Evolutionary conservation across 2,888 invertebrate genomes (phyloP).

Genomic region (Caenorhabditis angaria): DNA sequence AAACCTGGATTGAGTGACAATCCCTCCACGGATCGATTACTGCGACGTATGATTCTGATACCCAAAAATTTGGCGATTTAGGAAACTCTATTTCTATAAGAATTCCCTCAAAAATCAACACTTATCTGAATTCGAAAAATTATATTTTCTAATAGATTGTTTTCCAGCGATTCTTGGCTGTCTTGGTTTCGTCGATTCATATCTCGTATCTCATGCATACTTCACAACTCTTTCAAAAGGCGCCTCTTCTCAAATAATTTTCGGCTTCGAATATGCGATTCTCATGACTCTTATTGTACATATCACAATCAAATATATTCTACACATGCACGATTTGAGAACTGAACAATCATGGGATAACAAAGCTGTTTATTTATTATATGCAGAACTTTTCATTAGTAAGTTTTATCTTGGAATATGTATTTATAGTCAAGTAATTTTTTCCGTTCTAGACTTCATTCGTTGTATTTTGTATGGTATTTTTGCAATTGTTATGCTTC

Average conservation of each 20-base stretch:
- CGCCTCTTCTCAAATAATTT: constrained; percentile 95
- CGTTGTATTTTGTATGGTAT: constrained; percentile 85
- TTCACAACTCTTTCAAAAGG: constrained; percentile 90
- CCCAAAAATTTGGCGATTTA: too few species aligned
- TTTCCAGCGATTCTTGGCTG: constrained; percentile 80
- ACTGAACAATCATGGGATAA: constrained; percentile 91
- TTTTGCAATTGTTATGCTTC: constrained; percentile 94
- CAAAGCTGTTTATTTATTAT: constrained; percentile 94
- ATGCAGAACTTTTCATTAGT: constrained; percentile 95
- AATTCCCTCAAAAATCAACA: too few species aligned
- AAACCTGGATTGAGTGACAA: too few species aligned
- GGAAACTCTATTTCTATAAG: too few species aligned
- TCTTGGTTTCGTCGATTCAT: constrained; percentile 84
- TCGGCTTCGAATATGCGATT: constrained; percentile 99
- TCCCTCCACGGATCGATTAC: too few species aligned
- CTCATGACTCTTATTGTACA: constrained; percentile 82
- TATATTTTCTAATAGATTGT: constrained; percentile 13
- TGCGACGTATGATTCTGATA: too few species aligned
- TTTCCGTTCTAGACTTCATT: constrained; percentile 75
- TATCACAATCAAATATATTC: constrained; percentile 88
- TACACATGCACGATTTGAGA: constrained; percentile 89
- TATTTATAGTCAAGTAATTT: not conserved
- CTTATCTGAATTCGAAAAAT: not conserved
- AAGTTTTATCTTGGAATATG: constrained; percentile 58
- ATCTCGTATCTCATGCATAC: constrained; percentile 92